These are phyloP conservation scores for Erebia epiphron DNA, from an alignment of 2,888 invertebrate genomes.

Conservation along the genomic window DNA sequence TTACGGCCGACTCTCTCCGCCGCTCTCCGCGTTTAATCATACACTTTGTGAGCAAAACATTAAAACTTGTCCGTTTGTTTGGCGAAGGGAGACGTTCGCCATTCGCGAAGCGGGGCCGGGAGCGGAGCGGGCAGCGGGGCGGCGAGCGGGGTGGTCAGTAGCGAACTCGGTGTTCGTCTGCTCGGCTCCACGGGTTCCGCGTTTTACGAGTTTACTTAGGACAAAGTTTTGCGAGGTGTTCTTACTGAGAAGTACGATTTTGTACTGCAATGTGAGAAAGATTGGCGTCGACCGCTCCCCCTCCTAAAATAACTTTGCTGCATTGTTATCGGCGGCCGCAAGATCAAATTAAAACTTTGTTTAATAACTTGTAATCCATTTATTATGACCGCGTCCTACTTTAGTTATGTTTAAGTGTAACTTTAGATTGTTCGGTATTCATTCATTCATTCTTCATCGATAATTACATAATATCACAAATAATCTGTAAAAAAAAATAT, in stretches of 20 bases:
- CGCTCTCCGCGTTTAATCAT: conserved; percentile 83
- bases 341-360: conserved; percentile 76
- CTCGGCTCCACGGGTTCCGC: conserved; percentile 55
- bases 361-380: conserved; percentile 62
- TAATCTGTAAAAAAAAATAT: too few relatives aligned
- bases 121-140: conserved; percentile 50
- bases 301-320: conserved; percentile 67
- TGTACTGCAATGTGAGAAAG: conserved; percentile 75
- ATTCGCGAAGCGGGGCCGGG: conserved; percentile 47
- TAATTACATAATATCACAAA: neutral
- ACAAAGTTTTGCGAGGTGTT: conserved; percentile 80
- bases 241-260: conserved; percentile 78
- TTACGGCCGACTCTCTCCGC: conserved; percentile 82
- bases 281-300: conserved; percentile 68
- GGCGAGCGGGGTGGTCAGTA: conserved; percentile 49
- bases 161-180: conserved; percentile 56
- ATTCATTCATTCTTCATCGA: too few relatives aligned
- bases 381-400: conserved; percentile 50
- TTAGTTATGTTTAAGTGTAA: conserved; percentile 22
- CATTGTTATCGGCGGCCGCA: conserved; percentile 70
- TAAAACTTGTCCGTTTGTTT: conserved; percentile 83
- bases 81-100: conserved; percentile 71
- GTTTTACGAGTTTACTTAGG: conserved; percentile 70
- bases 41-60: conserved; percentile 84
- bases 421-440: too few relatives aligned